These are phyloP conservation scores for Macquaria ambigua DNA, from an alignment of 2,113 vertebrate genomes.

Conservation along the genomic window DNA sequence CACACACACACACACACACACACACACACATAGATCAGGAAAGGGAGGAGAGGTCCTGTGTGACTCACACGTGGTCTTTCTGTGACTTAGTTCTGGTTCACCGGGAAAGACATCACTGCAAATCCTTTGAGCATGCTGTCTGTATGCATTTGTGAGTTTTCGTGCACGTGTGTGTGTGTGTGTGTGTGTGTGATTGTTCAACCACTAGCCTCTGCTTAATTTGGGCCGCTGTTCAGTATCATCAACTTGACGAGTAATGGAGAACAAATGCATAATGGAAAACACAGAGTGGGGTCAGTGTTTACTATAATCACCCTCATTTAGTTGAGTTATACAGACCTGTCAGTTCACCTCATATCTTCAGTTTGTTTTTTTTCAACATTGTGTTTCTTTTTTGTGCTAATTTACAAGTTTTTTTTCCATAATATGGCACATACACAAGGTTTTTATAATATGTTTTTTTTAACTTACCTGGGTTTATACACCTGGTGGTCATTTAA, in stretches of 20 bases:
- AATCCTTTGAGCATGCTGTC: constrained; percentile 52
- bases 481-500: not conserved
- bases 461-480: not conserved
- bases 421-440: not conserved
- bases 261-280: constrained; percentile 1
- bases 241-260: constrained; percentile 37
- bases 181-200: constrained; percentile 23
- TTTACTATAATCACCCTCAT: constrained; percentile 36
- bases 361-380: not conserved
- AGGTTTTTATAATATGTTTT: not conserved
- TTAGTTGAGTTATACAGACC: constrained; percentile 5
- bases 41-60: constrained; percentile 21
- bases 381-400: not conserved
- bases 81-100: constrained; percentile 63
- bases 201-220: constrained; percentile 37
- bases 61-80: constrained; percentile 69
- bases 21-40: constrained; percentile 30
- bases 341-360: not conserved
- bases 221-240: constrained; percentile 32
- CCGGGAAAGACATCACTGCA: constrained; percentile 43
- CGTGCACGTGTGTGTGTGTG: constrained; percentile 1
- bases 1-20: constrained; percentile 32
- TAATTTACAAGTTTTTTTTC: not conserved
- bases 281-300: not conserved
- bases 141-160: constrained; percentile 45